Percentiles rank a stretch among this genome's conserved stretches.
Conservation (phyloP, 37 sponge, comb jelly and placozoan species). For the Corticium candelabrum region DNA sequence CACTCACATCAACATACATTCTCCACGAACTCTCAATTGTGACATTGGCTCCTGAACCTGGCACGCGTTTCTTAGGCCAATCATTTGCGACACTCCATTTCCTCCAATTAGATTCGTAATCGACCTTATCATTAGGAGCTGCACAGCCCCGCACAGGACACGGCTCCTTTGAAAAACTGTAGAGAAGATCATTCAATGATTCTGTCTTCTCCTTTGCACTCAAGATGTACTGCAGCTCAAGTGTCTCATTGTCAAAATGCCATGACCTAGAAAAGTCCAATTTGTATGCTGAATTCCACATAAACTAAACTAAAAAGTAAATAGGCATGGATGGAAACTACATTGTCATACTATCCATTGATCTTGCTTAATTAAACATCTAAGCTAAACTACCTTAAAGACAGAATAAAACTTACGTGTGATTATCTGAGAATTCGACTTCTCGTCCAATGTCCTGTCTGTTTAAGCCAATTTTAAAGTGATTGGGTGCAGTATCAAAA, state of each 20-base stretch:
- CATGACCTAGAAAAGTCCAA: slow-evolving; percentile 39
- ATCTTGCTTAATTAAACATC: no score
- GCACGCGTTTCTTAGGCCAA: slow-evolving; percentile 43
- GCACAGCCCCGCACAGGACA: slow-evolving; percentile 63
- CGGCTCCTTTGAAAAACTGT: slow-evolving; percentile 38
- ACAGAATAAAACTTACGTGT: slow-evolving; percentile 33
- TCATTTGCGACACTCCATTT: slow-evolving; percentile 47
- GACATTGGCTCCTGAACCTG: slow-evolving; percentile 52
- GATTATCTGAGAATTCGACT: background rate
- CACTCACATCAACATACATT: slow-evolving; percentile 51
- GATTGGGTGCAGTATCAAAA: background rate
- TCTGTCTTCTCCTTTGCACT: slow-evolving; percentile 25
- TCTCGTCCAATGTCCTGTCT: background rate
- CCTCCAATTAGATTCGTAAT: slow-evolving; percentile 21
- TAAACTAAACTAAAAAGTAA: slow-evolving; percentile 23
- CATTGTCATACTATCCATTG: no score
- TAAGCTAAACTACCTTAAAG: slow-evolving; percentile 51
- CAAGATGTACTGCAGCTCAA: slow-evolving; percentile 54
- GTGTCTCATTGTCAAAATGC: slow-evolving; percentile 57
- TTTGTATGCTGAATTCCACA: slow-evolving; percentile 27
- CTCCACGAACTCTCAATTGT: slow-evolving; percentile 43
- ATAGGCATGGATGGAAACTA: no score
- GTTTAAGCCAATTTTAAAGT: background rate
- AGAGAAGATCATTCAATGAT: slow-evolving; percentile 25
- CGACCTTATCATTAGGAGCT: background rate